These are phyloP conservation scores for Otis tarda DNA, from an alignment of 2,113 vertebrate genomes.

Conservation along the genomic window DNA sequence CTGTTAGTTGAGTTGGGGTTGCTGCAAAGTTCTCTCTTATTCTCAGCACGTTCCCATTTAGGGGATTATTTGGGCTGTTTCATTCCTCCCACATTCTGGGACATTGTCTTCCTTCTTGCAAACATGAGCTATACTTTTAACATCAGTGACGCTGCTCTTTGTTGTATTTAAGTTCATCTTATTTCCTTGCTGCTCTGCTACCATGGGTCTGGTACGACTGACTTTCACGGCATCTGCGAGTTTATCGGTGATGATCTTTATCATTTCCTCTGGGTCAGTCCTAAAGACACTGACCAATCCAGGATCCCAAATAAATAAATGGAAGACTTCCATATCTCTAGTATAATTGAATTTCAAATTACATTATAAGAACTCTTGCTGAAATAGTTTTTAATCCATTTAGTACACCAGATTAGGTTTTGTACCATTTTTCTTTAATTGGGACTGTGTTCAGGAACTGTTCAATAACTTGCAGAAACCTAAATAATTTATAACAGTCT, in stretches of 20 bases:
- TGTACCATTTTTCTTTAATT: slow-evolving; percentile 49
- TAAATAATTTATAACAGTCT: slow-evolving; percentile 58
- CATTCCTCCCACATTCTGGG: not conserved
- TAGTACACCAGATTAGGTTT: slow-evolving; percentile 42
- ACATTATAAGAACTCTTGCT: slow-evolving; percentile 31
- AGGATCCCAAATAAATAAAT: slow-evolving; percentile 35
- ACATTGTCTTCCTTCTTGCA: not conserved
- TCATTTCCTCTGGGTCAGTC: slow-evolving; percentile 53
- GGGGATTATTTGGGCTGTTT: not conserved
- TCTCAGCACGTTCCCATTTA: not conserved
- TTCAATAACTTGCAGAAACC: slow-evolving; percentile 57
- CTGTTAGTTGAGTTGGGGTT: not conserved
- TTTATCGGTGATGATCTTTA: slow-evolving; percentile 28
- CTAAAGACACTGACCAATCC: slow-evolving; percentile 9
- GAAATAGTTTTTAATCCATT: slow-evolving; percentile 64
- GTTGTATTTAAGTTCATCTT: not conserved
- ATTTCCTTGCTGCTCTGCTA: not conserved
- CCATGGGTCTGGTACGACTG: not conserved
- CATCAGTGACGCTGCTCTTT: not conserved
- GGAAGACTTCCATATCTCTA: slow-evolving; percentile 25
- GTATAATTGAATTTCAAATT: slow-evolving; percentile 54
- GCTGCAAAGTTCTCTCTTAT: not conserved
- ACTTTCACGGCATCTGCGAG: slow-evolving; percentile 2
- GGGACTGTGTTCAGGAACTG: slow-evolving; percentile 48
- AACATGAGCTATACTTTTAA: not conserved